Percentiles rank a stretch among this genome's conserved stretches.
phyloP scores from a whole-genome alignment of 2,113 vertebrate species.

The Nansenia antarctica region DNA sequence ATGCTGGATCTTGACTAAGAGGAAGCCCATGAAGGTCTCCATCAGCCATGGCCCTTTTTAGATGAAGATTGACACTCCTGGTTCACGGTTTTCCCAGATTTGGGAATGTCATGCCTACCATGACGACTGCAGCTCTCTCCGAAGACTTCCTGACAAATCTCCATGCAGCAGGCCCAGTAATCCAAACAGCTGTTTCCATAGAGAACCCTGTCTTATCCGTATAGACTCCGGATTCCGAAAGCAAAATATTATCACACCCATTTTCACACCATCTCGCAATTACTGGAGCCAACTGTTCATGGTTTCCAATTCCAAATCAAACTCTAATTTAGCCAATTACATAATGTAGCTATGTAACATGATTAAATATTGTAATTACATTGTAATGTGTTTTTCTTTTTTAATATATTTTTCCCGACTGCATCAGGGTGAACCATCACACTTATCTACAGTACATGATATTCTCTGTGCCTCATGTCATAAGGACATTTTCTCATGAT shows the following conservation, averaged over 20 bases:
- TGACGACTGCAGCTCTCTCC: constrained; percentile 25
- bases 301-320: constrained; percentile 14
- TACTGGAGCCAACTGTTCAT: constrained; percentile 24
- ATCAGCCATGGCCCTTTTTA: constrained; percentile 5
- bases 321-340: constrained; percentile 29
- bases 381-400: neutral
- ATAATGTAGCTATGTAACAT: constrained; percentile 12
- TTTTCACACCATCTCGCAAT: constrained; percentile 31
- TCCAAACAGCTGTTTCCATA: constrained; percentile 59
- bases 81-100: constrained; percentile 28
- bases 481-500: constrained; percentile 32
- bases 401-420: neutral
- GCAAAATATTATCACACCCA: constrained; percentile 50
- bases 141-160: constrained; percentile 47
- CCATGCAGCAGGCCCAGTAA: constrained; percentile 48
- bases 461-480: neutral
- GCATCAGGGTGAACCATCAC: neutral
- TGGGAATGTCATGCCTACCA: constrained; percentile 33
- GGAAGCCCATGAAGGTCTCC: neutral
- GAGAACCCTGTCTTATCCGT: constrained; percentile 34
- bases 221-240: constrained; percentile 42
- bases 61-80: constrained; percentile 36
- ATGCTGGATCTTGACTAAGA: neutral
- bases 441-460: neutral
- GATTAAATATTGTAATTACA: constrained; percentile 9